Evolutionary conservation across 2,113 vertebrate genomes (phyloP).

Genomic region (Serranochromis macrocephalus): DNA sequence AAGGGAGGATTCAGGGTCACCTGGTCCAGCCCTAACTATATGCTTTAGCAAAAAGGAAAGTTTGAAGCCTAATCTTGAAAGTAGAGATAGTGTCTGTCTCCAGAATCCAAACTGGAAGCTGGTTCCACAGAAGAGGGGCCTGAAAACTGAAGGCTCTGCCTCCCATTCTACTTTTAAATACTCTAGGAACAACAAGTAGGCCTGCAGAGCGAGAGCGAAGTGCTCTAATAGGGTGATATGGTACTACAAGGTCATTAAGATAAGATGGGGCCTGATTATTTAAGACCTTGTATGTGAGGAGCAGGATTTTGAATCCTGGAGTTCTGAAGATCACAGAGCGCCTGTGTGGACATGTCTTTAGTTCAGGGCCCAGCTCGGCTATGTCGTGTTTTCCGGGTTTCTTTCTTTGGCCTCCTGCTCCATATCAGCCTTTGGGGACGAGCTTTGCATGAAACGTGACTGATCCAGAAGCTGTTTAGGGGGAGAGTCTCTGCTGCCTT

Average conservation of each 20-base stretch:
- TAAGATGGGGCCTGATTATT: not conserved
- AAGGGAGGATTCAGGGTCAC: not conserved
- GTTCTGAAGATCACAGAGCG: fast-evolving
- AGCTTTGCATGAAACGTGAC: not conserved
- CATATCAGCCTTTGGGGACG: not conserved
- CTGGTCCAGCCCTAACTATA: not conserved
- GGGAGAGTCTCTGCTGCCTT: not conserved
- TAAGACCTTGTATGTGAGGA: not conserved
- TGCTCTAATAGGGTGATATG: no score
- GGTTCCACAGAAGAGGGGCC: no score
- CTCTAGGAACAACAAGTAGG: no score
- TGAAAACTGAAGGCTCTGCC: no score
- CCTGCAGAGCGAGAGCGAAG: no score
- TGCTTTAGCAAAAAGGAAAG: no score
- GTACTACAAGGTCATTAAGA: no score
- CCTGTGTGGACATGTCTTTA: not conserved
- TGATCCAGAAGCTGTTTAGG: not conserved
- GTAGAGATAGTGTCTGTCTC: no score
- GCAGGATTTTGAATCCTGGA: not conserved
- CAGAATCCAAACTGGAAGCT: no score
- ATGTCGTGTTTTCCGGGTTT: not conserved
- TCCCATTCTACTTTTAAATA: no score
- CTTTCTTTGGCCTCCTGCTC: not conserved
- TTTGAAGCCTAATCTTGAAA: no score
- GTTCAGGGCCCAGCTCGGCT: not conserved